phyloP scores from a whole-genome alignment of 2,797 vertebrate genomes.

The Petrocephalus schoutedeni region DNA sequence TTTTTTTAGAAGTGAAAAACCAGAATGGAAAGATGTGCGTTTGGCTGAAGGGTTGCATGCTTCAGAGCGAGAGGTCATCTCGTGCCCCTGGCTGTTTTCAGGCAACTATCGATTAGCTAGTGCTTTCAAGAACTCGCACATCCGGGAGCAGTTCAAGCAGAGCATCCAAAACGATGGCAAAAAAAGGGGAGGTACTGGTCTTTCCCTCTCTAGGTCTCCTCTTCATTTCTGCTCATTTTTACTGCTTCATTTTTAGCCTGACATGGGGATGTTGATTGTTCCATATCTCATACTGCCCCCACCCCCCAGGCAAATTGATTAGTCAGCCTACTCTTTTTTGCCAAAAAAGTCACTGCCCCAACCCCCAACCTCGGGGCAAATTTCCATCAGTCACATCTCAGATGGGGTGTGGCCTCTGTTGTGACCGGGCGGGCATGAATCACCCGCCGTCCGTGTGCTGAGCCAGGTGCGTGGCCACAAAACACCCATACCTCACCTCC shows the following conservation, averaged over 20 bases:
- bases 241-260: conserved; percentile 9
- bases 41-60: neutral
- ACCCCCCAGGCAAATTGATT: neutral
- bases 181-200: neutral
- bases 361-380: neutral
- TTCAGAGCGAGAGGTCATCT: neutral
- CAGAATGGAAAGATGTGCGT: neutral
- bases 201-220: neutral
- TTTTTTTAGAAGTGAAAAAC: neutral
- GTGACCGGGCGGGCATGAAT: neutral
- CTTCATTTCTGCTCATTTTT: neutral
- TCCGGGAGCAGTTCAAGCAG: neutral
- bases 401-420: neutral
- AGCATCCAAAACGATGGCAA: neutral
- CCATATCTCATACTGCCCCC: neutral
- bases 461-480: neutral
- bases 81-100: neutral
- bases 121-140: neutral
- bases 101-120: neutral
- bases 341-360: neutral
- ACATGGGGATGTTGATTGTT: conserved; percentile 12
- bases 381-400: conserved; percentile 5
- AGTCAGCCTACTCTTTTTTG: neutral
- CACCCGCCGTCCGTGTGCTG: neutral
- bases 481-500: neutral